Evolutionary conservation across 2,797 vertebrate genomes (phyloP).

Genomic region (Xenentodon cancila): DNA sequence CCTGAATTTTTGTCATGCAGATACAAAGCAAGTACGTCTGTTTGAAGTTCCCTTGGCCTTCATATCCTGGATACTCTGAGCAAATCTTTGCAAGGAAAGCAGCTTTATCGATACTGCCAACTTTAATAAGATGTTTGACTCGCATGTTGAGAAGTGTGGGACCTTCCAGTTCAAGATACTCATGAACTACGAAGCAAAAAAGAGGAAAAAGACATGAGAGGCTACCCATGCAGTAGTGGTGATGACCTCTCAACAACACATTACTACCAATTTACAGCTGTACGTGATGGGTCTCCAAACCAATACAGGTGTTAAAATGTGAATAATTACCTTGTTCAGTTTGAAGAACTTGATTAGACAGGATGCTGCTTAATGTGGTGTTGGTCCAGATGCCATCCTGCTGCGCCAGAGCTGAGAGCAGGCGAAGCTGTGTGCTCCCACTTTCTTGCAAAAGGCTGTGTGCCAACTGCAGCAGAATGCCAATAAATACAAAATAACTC

Average conservation of each 20-base stretch:
- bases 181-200: constrained; percentile 83
- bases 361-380: constrained; percentile 88
- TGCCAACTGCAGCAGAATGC: constrained; percentile 84
- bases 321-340: constrained; percentile 87
- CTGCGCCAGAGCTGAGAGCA: constrained; percentile 90
- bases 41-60: constrained; percentile 96
- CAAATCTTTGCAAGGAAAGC: constrained; percentile 93
- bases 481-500: constrained; percentile 9
- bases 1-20: constrained; percentile 93
- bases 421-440: constrained; percentile 91
- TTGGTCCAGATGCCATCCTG: constrained; percentile 95
- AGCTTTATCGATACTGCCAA: constrained; percentile 90
- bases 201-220: constrained; percentile 34
- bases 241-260: constrained; percentile 18
- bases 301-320: neutral
- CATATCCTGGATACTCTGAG: constrained; percentile 94
- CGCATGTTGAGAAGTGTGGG: constrained; percentile 95
- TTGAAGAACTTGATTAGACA: constrained; percentile 89
- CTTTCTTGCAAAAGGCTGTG: constrained; percentile 93
- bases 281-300: neutral
- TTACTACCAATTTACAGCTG: constrained; percentile 1
- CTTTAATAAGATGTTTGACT: constrained; percentile 98
- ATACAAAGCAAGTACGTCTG: constrained; percentile 97
- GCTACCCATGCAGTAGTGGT: constrained; percentile 35
- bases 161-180: constrained; percentile 92